A percentile compares a stretch with the other conserved stretches of the same genome.
phyloP scores from a whole-genome alignment of 2,113 vertebrate genomes.

The Urocynchramus pylzowi region DNA sequence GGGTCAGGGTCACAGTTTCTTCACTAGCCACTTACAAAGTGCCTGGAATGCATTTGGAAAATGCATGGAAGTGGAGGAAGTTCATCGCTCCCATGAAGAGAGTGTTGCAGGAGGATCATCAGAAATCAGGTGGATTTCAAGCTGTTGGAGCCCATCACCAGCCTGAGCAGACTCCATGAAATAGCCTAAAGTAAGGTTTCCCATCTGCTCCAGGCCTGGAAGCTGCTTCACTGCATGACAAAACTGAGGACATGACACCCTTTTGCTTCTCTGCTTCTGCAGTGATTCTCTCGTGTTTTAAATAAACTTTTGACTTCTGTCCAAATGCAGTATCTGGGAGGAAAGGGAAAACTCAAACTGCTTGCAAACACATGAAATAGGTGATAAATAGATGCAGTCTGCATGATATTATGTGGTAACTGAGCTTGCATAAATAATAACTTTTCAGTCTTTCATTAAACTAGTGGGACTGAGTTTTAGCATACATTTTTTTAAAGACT shows the following conservation, averaged over 20 bases:
- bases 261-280: conserved; percentile 53
- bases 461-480: conserved; percentile 41
- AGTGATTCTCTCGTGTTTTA: conserved; percentile 63
- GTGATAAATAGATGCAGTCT: conserved; percentile 60
- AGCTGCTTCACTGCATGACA: not conserved
- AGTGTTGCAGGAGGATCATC: not conserved
- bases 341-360: conserved; percentile 37
- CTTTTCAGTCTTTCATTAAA: conserved; percentile 66
- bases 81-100: not conserved
- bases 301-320: conserved; percentile 63
- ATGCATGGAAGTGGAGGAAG: not conserved
- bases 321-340: conserved; percentile 45
- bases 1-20: not conserved
- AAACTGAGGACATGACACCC: not conserved
- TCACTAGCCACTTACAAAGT: not conserved
- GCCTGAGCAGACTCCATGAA: not conserved
- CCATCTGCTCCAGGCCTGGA: not conserved
- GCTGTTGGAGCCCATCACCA: not conserved
- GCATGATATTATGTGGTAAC: conserved; percentile 19
- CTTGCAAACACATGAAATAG: conserved; percentile 63
- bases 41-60: not conserved
- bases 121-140: not conserved
- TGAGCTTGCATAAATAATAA: conserved; percentile 43
- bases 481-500: conserved; percentile 20
- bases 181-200: not conserved